Conservation (phyloP, 2,888 invertebrate species). For the Eilema sororculum region DNA sequence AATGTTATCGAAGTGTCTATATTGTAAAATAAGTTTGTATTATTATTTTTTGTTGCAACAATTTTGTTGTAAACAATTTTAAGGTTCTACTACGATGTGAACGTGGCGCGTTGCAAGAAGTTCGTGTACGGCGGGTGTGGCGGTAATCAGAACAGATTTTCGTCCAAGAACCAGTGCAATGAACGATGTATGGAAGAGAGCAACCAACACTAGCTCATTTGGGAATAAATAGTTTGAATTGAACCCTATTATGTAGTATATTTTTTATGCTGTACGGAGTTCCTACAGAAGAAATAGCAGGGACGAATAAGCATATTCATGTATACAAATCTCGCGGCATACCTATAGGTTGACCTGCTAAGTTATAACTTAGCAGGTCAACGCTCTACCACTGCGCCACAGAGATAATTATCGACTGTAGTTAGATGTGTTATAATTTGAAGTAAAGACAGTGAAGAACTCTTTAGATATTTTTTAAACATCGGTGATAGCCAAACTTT, state of each 20-base stretch:
- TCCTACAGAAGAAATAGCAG: neutral
- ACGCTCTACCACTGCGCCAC: no score
- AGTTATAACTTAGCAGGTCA: no score
- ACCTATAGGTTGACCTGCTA: no score
- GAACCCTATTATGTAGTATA: neutral
- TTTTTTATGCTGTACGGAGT: neutral
- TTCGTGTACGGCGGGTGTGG: slow-evolving; percentile 75
- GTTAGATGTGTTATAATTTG: no score
- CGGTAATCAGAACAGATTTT: slow-evolving; percentile 70
- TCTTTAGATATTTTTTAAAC: no score
- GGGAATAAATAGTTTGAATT: slow-evolving; percentile 4
- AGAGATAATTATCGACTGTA: no score
- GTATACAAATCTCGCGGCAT: no score
- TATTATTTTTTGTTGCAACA: neutral
- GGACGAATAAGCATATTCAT: no score
- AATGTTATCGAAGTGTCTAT: neutral
- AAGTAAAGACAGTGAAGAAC: no score
- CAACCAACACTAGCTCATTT: neutral
- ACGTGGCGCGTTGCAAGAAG: slow-evolving; percentile 55
- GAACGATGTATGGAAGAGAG: slow-evolving; percentile 30
- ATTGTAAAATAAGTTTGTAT: neutral
- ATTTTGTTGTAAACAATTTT: neutral
- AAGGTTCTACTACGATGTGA: slow-evolving; percentile 68
- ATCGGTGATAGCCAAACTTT: no score
- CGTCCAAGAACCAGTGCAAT: slow-evolving; percentile 44